A percentile compares a stretch with the other conserved stretches of the same genome.
These are phyloP conservation scores for Tuberolachnus salignus DNA, from an alignment of 2,888 invertebrate species.

Conservation along the genomic window DNA sequence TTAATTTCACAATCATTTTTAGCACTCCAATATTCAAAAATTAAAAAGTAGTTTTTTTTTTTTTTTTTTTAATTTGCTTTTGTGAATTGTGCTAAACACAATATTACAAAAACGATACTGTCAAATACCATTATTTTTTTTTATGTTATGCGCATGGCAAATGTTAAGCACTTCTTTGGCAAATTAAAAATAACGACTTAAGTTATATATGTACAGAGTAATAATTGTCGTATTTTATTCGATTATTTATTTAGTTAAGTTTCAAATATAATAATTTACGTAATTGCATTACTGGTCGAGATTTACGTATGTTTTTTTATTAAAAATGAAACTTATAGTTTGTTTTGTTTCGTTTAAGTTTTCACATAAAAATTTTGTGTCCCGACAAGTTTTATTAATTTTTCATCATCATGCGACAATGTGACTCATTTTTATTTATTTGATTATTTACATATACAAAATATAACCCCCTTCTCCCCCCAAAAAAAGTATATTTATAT, in stretches of 20 bases:
- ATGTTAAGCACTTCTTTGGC: not conserved
- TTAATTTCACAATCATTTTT: constrained; percentile 44
- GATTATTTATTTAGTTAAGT: constrained; percentile 47
- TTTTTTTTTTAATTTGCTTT: constrained; percentile 21
- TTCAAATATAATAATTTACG: constrained; percentile 34
- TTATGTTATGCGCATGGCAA: not conserved
- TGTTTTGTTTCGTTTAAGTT: constrained; percentile 49
- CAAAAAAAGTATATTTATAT: not conserved
- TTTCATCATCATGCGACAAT: not conserved
- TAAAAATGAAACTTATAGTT: constrained; percentile 33
- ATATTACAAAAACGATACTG: not conserved
- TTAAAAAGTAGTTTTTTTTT: constrained; percentile 21
- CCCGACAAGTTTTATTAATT: not conserved
- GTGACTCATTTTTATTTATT: constrained; percentile 23
- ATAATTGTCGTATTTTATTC: constrained; percentile 12
- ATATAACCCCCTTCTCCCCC: not conserved
- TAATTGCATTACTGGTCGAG: constrained; percentile 7
- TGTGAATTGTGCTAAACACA: constrained; percentile 4
- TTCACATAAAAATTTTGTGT: constrained; percentile 32
- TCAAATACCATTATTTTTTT: not conserved
- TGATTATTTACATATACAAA: constrained; percentile 32
- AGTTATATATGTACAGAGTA: constrained; percentile 15
- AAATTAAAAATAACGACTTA: constrained; percentile 21
- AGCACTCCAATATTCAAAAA: constrained; percentile 39
- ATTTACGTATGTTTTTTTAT: constrained; percentile 25